phyloP scores from a whole-genome alignment of 2,113 vertebrate genomes.

The Tupaia tana region DNA sequence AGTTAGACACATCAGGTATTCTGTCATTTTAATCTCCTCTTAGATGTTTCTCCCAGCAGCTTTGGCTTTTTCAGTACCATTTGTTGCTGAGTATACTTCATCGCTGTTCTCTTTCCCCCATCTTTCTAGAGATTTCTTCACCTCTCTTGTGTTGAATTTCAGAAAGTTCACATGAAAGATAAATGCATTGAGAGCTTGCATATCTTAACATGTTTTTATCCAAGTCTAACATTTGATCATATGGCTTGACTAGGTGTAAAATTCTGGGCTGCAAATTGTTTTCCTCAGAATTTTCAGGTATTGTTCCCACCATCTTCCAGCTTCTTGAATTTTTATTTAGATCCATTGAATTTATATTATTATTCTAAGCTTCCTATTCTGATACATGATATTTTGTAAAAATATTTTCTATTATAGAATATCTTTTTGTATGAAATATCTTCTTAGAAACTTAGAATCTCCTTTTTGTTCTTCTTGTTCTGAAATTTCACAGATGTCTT shows the following conservation, averaged over 20 bases:
- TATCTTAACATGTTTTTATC: background rate
- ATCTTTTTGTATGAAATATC: background rate
- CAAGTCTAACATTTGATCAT: background rate
- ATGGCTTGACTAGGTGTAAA: background rate
- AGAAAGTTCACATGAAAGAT: background rate
- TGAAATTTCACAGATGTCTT: background rate
- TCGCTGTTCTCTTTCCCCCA: background rate
- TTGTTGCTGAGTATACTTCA: background rate
- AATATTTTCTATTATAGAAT: background rate
- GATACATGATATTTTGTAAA: background rate
- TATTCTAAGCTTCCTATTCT: background rate
- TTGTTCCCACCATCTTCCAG: background rate
- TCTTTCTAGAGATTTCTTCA: background rate
- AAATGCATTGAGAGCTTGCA: background rate
- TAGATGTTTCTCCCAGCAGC: background rate
- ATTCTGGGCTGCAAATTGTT: background rate
- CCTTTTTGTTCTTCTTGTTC: background rate
- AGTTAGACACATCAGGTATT: background rate
- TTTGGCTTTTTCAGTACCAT: background rate
- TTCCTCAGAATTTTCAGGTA: background rate
- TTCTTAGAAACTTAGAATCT: background rate
- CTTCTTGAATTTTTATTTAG: background rate
- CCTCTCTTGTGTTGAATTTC: background rate
- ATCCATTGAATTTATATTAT: background rate
- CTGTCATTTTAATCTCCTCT: background rate